Evolutionary conservation across 2,888 invertebrate species (phyloP), one percentile per base, ranked within the genome.

Genomic region (Carpatolechia fugitivella): DNA sequence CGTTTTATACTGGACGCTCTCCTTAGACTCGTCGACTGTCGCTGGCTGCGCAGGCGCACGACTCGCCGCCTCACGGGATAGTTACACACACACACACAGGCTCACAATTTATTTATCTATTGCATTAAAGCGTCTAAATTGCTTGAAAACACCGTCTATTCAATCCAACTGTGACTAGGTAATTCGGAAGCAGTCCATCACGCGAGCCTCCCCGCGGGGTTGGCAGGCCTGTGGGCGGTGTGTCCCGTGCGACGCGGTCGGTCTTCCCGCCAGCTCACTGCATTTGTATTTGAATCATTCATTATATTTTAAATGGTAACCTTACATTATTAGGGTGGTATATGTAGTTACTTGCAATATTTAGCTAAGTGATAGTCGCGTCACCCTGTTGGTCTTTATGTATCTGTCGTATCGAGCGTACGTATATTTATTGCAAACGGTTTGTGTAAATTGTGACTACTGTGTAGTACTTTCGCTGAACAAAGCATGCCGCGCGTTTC

Each of bases 261-360:
- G 72, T 71, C 76, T 69, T 72, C 75, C 76, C 72, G 72, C 70
- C 68, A 31, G 50, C 56, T 61, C 67, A 69, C 70, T 70, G 72
- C 77, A 71, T 76, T 74, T 75, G 74, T 80, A 79, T 78, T 74
- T 74, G 74, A 76, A 78, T 77, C 77, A 77, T 79, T 74, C 61
- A 72, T 77, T 79, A 82, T 82, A 80, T 78, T 82, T 81, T 76
- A 78, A 41, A 77, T 72, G 66, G 69, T 79, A 74, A 74, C 78
- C 71, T 78, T 74, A 59, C 64, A 56, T 63, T 67, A 71, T 77
- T 83, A 83, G 85, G 76, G 80, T 80, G 83, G 82, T 82, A 80
- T 82, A 78, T 73, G 85, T 85, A 84, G 85, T 83, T 72, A 82
- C 78, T 83, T 80, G 85, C 85, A 84, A 84, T 85, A 85, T 80